Evolutionary conservation across 2,888 invertebrate species (phyloP).

Genomic region (Heliconius hortense): DNA sequence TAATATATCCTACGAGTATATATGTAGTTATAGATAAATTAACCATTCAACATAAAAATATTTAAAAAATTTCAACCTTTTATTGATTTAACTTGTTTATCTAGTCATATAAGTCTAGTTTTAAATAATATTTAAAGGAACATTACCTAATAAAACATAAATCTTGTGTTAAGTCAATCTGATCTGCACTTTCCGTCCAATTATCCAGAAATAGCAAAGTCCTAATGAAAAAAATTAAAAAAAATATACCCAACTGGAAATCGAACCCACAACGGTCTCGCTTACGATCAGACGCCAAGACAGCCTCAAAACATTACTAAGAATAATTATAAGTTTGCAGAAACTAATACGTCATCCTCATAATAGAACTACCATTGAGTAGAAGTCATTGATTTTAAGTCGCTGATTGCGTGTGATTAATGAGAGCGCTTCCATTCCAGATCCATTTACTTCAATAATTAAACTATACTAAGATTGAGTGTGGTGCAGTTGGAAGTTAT

Average conservation of each 20-base stretch:
- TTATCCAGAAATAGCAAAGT: no score
- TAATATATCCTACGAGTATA: no score
- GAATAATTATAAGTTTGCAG: constrained; percentile 34
- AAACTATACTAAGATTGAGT: constrained; percentile 43
- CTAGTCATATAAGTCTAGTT: no score
- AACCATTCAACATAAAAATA: no score
- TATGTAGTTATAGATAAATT: no score
- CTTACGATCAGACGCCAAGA: background rate
- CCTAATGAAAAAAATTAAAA: no score
- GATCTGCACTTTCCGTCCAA: no score
- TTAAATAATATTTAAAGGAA: no score
- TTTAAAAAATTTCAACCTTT: no score
- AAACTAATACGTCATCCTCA: constrained; percentile 43
- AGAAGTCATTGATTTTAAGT: constrained; percentile 58
- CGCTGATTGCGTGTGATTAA: constrained; percentile 66
- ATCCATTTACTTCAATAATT: constrained; percentile 64
- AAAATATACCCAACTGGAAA: background rate
- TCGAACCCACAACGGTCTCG: background rate
- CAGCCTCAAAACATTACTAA: background rate
- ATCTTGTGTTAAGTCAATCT: no score
- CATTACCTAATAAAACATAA: no score
- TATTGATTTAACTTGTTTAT: no score
- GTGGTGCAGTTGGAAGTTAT: background rate
- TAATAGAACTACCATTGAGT: constrained; percentile 43
- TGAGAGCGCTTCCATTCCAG: constrained; percentile 45